phyloP scores from a whole-genome alignment of 2,113 vertebrate species.

The Laterallus jamaicensis region DNA sequence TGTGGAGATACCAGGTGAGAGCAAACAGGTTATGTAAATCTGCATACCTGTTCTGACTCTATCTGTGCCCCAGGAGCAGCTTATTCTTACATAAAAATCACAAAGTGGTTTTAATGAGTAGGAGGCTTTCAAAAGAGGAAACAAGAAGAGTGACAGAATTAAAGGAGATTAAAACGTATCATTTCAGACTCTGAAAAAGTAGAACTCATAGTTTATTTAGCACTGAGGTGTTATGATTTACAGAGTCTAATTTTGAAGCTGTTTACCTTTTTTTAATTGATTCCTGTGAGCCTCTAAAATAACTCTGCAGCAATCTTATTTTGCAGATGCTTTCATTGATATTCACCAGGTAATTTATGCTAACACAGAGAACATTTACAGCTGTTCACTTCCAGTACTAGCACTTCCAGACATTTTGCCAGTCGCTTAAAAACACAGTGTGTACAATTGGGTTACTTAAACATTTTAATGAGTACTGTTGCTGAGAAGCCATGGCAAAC shows the following conservation, averaged over 20 bases:
- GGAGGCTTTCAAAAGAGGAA: not conserved
- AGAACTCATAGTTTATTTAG: not conserved
- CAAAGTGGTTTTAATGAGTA: not conserved
- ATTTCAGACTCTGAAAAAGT: not conserved
- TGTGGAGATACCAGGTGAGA: not conserved
- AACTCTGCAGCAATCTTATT: constrained; percentile 18
- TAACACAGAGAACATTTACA: not conserved
- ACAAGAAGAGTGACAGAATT: not conserved
- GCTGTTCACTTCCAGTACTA: not conserved
- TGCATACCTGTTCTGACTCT: not conserved
- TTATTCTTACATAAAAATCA: not conserved
- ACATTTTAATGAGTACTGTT: not conserved
- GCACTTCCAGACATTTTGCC: not conserved
- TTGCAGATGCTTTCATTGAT: constrained; percentile 22
- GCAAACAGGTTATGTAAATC: not conserved
- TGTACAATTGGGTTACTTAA: not conserved
- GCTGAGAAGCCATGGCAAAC: not conserved
- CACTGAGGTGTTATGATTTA: not conserved
- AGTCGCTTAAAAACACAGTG: not conserved
- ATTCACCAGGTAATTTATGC: constrained; percentile 18
- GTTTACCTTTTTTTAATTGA: constrained; percentile 6
- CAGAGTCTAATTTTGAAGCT: not conserved
- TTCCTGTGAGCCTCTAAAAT: not conserved
- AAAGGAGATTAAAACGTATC: not conserved
- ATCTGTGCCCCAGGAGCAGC: not conserved